Conservation (phyloP, 2,113 vertebrate species). For the Piprites chloris region DNA sequence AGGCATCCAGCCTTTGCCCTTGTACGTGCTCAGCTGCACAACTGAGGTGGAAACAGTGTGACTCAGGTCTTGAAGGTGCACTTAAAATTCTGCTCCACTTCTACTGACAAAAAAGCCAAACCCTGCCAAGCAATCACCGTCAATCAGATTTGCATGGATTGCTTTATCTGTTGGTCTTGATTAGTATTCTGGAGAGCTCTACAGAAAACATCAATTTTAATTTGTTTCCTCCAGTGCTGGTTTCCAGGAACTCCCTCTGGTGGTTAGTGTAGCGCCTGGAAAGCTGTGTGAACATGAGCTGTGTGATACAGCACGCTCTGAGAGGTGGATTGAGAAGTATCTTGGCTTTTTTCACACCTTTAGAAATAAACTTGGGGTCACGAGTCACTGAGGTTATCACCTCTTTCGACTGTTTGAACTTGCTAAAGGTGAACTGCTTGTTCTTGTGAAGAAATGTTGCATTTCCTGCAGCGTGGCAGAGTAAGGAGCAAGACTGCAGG, state of each 20-base stretch:
- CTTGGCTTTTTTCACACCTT: not conserved
- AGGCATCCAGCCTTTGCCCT: not conserved
- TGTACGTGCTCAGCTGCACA: not conserved
- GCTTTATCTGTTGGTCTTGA: constrained; percentile 3
- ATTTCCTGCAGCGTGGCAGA: rapidly evolving
- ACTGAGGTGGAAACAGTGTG: not conserved
- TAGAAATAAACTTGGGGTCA: not conserved
- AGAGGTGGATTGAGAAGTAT: not conserved
- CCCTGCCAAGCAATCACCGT: not conserved
- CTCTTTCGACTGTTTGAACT: not conserved
- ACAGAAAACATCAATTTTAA: not conserved
- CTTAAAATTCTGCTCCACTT: not conserved
- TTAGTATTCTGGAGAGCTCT: not conserved
- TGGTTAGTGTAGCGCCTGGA: not conserved
- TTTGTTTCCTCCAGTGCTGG: rapidly evolving
- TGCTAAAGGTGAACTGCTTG: rapidly evolving
- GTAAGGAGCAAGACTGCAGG: not conserved
- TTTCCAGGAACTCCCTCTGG: constrained; percentile 11
- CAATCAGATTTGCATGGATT: constrained; percentile 15
- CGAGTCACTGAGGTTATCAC: not conserved
- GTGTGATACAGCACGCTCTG: rapidly evolving
- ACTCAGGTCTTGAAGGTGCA: not conserved
- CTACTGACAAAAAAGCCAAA: not conserved
- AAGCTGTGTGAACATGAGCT: rapidly evolving
- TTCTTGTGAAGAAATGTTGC: not conserved